Percentiles rank a stretch among this genome's conserved stretches.
These are phyloP conservation scores for Lutjanus argentimaculatus DNA, from an alignment of 2,797 vertebrate species.

Conservation along the genomic window DNA sequence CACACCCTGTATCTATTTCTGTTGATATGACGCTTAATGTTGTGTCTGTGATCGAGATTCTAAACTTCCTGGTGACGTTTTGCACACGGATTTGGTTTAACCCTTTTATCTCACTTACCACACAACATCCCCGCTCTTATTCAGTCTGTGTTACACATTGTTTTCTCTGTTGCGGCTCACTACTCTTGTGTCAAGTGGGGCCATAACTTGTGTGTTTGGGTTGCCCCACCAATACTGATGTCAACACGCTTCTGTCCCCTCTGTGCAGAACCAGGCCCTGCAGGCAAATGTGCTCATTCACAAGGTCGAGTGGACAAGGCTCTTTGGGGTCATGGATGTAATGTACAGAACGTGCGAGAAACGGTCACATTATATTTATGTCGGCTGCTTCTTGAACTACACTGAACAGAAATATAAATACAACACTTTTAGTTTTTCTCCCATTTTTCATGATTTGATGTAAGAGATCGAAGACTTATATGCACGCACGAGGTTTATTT, in stretches of 20 bases:
- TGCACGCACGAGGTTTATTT: too few relatives aligned
- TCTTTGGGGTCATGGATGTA: constrained; percentile 64
- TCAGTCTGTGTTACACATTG: neutral
- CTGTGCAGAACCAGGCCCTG: constrained; percentile 58
- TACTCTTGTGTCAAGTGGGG: constrained; percentile 79
- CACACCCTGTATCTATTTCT: neutral
- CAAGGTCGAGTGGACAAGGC: constrained; percentile 73
- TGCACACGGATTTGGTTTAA: neutral
- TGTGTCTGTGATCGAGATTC: neutral
- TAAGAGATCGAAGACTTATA: too few relatives aligned
- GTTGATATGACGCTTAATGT: neutral
- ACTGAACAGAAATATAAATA: too few relatives aligned
- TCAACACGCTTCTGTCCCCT: constrained; percentile 75
- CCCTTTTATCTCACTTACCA: constrained; percentile 9
- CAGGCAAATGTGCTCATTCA: constrained; percentile 79
- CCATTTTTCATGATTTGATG: too few relatives aligned
- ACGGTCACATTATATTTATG: constrained; percentile 39
- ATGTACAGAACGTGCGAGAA: constrained; percentile 54
- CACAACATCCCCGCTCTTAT: constrained; percentile 2
- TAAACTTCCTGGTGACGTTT: neutral
- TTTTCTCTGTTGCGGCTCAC: constrained; percentile 52
- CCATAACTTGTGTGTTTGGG: constrained; percentile 67
- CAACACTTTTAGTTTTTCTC: too few relatives aligned
- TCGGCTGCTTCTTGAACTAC: neutral
- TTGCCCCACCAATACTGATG: constrained; percentile 67